Percentiles rank a stretch among this genome's conserved stretches.
phyloP scores from a whole-genome alignment of 2,113 vertebrate species.

The Leiothrix lutea region DNA sequence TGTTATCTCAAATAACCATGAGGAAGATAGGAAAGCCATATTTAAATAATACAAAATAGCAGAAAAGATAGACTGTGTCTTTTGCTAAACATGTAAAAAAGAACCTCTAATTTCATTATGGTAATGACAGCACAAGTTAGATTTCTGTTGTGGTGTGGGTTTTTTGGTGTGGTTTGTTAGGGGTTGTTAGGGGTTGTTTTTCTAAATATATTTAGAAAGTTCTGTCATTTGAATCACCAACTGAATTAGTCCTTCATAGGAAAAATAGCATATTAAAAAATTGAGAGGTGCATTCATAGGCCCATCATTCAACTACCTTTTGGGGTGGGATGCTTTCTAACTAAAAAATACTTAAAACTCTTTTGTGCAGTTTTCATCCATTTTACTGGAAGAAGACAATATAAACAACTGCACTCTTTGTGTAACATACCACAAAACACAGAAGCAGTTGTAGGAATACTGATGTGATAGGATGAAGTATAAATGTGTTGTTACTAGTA shows the following conservation, averaged over 20 bases:
- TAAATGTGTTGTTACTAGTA: background rate
- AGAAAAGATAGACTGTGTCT: background rate
- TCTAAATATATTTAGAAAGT: background rate
- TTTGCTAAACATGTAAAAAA: background rate
- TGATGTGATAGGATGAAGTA: background rate
- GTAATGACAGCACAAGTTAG: background rate
- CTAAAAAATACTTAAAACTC: background rate
- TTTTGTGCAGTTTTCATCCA: background rate
- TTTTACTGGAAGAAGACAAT: background rate
- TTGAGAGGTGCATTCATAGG: background rate
- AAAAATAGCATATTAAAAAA: background rate
- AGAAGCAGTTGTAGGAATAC: background rate
- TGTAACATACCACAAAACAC: background rate
- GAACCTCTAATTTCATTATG: background rate
- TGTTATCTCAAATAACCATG: background rate
- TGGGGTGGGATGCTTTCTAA: background rate
- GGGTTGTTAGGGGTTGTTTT: background rate
- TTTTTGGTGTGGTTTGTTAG: background rate
- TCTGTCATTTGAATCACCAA: background rate
- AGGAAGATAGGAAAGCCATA: background rate
- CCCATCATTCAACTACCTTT: background rate
- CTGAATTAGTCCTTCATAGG: background rate
- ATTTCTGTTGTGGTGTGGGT: background rate
- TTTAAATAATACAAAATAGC: background rate
- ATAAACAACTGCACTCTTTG: background rate